Conservation (phyloP, 2,888 invertebrate genomes). For the Hipparchia semele region DNA sequence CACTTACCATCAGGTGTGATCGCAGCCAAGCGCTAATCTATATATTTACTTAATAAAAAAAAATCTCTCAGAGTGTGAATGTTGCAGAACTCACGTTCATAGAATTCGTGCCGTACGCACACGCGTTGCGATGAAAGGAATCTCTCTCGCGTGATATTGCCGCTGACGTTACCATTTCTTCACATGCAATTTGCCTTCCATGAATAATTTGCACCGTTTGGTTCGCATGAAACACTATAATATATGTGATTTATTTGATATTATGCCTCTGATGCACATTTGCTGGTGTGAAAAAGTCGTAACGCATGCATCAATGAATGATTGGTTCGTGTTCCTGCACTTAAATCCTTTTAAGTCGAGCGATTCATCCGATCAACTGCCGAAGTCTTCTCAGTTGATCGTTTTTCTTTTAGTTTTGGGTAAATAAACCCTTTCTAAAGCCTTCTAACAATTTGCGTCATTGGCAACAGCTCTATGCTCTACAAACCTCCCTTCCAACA, state of each 20-base stretch:
- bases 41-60: not conserved
- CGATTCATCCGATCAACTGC: too few relatives aligned
- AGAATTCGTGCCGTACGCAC: slow-evolving; percentile 44
- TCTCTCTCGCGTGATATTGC: slow-evolving; percentile 34
- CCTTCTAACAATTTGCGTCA: too few relatives aligned
- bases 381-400: too few relatives aligned
- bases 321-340: too few relatives aligned
- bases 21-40: too few relatives aligned
- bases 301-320: not conserved
- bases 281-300: not conserved
- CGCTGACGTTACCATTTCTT: slow-evolving; percentile 33
- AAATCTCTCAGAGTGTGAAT: not conserved
- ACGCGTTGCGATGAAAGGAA: slow-evolving; percentile 31
- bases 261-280: not conserved
- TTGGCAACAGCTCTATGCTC: too few relatives aligned
- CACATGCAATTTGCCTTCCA: slow-evolving; percentile 18
- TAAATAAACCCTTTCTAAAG: too few relatives aligned
- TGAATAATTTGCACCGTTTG: slow-evolving; percentile 15
- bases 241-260: slow-evolving; percentile 10
- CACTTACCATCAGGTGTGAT: too few relatives aligned
- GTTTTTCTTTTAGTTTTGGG: too few relatives aligned
- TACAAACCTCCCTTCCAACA: too few relatives aligned
- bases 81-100: slow-evolving; percentile 43
- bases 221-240: slow-evolving; percentile 2
- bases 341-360: too few relatives aligned